Conservation (phyloP, 2,888 invertebrate genomes). For the Cybosia mesomella region DNA sequence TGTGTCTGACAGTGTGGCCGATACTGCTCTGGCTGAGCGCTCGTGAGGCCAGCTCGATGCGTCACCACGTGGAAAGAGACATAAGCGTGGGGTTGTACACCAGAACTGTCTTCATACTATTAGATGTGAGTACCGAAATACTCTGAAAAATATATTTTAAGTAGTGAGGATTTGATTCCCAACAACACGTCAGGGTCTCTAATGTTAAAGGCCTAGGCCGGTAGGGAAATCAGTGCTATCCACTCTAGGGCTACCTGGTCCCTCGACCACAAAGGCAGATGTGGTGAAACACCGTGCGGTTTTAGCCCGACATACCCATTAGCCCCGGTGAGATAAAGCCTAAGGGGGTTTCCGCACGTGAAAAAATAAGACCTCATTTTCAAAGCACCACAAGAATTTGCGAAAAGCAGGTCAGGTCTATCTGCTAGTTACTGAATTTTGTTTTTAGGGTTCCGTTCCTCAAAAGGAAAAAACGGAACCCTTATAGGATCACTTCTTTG, state of each 20-base stretch:
- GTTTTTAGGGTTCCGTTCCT: too few species aligned
- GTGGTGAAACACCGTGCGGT: too few species aligned
- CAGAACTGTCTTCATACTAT: slow-evolving; percentile 91
- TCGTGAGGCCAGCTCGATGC: slow-evolving; percentile 85
- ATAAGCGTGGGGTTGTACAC: slow-evolving; percentile 93
- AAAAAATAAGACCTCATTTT: neutral
- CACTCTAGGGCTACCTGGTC: too few species aligned
- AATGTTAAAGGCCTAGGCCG: too few species aligned
- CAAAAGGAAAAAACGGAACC: too few species aligned
- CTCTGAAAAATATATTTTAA: neutral
- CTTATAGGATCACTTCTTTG: too few species aligned
- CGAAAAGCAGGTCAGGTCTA: too few species aligned
- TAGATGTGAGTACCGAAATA: slow-evolving; percentile 88
- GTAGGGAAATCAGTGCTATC: too few species aligned
- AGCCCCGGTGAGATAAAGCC: neutral
- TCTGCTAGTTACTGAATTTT: neutral
- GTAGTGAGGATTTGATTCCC: too few species aligned
- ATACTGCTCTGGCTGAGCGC: slow-evolving; percentile 89
- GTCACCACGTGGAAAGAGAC: slow-evolving; percentile 92
- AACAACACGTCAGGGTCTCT: too few species aligned
- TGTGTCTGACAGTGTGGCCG: slow-evolving; percentile 93
- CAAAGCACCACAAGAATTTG: neutral
- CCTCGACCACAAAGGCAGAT: too few species aligned
- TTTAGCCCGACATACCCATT: too few species aligned
- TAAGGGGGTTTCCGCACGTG: neutral